These are phyloP conservation scores for Vireo altiloquus DNA, from an alignment of 2,113 vertebrate species.

Conservation along the genomic window DNA sequence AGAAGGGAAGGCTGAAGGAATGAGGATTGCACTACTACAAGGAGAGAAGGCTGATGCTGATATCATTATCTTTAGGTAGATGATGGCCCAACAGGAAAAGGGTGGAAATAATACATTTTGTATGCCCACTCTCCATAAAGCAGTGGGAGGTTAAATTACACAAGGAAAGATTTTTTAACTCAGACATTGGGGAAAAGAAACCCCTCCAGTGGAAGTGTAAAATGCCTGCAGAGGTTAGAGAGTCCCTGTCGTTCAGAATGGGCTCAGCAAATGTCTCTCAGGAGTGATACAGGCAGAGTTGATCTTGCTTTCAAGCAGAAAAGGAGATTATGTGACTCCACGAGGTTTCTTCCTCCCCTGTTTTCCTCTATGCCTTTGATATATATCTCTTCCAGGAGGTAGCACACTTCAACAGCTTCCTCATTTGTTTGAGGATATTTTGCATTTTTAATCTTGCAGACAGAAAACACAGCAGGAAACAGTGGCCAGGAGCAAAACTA, in stretches of 20 bases:
- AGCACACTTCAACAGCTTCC: not conserved
- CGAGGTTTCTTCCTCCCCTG: not conserved
- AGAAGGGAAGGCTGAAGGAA: not conserved
- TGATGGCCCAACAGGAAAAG: not conserved
- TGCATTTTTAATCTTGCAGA: not conserved
- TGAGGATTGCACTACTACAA: not conserved
- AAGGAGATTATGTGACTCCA: not conserved
- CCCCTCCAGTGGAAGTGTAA: not conserved
- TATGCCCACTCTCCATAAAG: not conserved
- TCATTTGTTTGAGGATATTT: not conserved
- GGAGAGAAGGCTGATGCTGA: not conserved
- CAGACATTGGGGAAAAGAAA: accelerated
- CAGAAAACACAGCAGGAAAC: not conserved
- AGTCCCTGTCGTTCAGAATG: not conserved
- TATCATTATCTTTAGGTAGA: not conserved
- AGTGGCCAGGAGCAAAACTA: not conserved
- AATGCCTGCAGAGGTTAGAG: not conserved
- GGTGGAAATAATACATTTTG: not conserved
- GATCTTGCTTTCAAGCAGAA: not conserved
- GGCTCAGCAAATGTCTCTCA: not conserved
- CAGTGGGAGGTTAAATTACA: not conserved
- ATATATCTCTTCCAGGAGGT: not conserved
- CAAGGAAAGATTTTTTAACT: not conserved
- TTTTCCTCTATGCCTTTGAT: not conserved
- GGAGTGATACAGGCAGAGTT: not conserved